Evolutionary conservation across 2,888 invertebrate species (phyloP).

Genomic region (Oligia latruncula): DNA sequence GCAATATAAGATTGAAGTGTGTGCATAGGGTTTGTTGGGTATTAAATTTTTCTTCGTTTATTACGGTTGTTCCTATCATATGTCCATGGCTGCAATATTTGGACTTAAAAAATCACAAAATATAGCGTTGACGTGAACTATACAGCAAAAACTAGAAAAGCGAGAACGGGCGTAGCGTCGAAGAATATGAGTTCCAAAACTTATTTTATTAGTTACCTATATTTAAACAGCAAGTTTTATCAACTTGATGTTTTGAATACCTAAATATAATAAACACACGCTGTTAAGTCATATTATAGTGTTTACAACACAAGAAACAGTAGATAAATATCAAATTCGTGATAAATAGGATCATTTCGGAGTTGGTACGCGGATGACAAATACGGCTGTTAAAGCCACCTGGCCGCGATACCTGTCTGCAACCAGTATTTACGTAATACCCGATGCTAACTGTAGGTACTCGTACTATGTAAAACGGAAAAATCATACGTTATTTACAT

Average conservation of each 20-base stretch:
- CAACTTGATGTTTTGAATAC: neutral
- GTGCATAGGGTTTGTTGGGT: neutral
- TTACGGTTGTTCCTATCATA: neutral
- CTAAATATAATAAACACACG: neutral
- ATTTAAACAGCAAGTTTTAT: too few species aligned
- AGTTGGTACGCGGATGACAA: slow-evolving; percentile 82
- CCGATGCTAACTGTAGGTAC: slow-evolving; percentile 64
- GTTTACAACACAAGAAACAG: slow-evolving; percentile 69
- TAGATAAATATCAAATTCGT: slow-evolving; percentile 80
- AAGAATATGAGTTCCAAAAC: neutral
- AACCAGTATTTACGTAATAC: slow-evolving; percentile 74
- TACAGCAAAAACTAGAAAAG: neutral
- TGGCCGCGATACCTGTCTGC: slow-evolving; percentile 81
- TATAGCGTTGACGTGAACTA: neutral
- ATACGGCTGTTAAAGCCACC: slow-evolving; percentile 86
- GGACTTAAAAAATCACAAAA: neutral
- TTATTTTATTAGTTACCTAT: too few species aligned
- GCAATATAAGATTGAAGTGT: neutral
- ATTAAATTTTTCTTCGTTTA: neutral
- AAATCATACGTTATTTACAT: slow-evolving; percentile 45
- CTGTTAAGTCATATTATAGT: slow-evolving; percentile 33
- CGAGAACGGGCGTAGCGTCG: too few species aligned
- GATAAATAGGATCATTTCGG: slow-evolving; percentile 84
- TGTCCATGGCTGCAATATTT: neutral
- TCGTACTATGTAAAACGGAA: slow-evolving; percentile 58